Evolutionary conservation across 2,113 vertebrate genomes (phyloP).

Genomic region (Zingel zingel): DNA sequence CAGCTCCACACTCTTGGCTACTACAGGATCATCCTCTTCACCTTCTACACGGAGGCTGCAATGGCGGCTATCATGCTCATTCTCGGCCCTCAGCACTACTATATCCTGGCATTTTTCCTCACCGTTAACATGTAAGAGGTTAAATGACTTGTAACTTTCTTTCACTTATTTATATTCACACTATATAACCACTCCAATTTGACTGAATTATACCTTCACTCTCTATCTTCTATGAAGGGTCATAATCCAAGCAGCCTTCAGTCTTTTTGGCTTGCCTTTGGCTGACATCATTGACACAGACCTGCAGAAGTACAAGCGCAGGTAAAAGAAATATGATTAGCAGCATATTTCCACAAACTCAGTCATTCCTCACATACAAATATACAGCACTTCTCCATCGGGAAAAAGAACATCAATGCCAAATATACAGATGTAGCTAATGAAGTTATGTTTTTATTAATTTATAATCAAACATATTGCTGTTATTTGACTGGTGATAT

Average conservation of each 20-base stretch:
- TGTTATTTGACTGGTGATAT: background rate
- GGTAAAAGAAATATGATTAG: constrained; percentile 73
- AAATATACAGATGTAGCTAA: background rate
- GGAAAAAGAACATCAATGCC: background rate
- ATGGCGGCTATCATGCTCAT: constrained; percentile 85
- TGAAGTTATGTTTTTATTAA: background rate
- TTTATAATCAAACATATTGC: background rate
- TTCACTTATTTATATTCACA: background rate
- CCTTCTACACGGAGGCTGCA: constrained; percentile 88
- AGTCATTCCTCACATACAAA: background rate
- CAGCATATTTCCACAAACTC: background rate
- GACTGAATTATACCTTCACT: background rate
- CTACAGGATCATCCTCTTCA: constrained; percentile 90
- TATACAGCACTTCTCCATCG: background rate
- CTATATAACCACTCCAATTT: background rate
- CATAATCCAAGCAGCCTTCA: constrained; percentile 88
- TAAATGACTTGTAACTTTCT: background rate
- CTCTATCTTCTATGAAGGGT: constrained; percentile 82
- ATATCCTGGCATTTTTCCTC: constrained; percentile 89
- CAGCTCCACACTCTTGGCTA: constrained; percentile 87
- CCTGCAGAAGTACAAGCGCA: constrained; percentile 87
- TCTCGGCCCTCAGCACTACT: constrained; percentile 87
- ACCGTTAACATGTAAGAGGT: constrained; percentile 88
- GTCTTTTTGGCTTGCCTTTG: constrained; percentile 91
- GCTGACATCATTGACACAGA: constrained; percentile 91